These are phyloP conservation scores for Eledone cirrhosa DNA, from an alignment of 2,888 invertebrate genomes.

Conservation along the genomic window DNA sequence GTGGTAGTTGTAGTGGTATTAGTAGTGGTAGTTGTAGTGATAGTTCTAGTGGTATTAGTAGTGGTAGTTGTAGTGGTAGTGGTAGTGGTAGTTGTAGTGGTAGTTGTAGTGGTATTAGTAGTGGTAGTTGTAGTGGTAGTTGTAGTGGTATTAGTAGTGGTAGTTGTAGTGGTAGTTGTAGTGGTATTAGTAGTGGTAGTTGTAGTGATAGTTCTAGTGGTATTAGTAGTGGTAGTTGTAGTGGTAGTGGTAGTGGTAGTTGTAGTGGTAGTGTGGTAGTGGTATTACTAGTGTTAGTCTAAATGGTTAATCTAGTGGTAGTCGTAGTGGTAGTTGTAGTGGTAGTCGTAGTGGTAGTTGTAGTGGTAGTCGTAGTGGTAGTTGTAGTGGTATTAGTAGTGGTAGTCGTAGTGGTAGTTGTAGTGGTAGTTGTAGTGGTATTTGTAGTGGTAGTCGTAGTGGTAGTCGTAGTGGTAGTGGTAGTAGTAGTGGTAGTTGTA, in stretches of 20 bases:
- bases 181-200: conserved; percentile 35
- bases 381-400: not conserved
- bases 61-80: not conserved
- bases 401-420: not conserved
- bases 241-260: conserved; percentile 23
- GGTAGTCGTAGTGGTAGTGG: not conserved
- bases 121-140: conserved; percentile 35
- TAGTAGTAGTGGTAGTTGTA: not conserved
- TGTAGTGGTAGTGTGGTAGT: conserved; percentile 8
- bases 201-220: conserved; percentile 35
- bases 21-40: not conserved
- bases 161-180: conserved; percentile 35
- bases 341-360: not conserved
- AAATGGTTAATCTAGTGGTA: not conserved
- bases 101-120: conserved; percentile 35
- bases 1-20: not conserved
- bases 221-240: conserved; percentile 36
- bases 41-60: not conserved
- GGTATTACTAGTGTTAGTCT: not conserved
- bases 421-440: not conserved
- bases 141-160: conserved; percentile 35
- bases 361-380: not conserved
- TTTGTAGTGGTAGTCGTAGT: not conserved
- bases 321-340: not conserved
- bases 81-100: conserved; percentile 1